Conservation (phyloP, 2,113 vertebrate species). For the Malurus alboscapulatus region DNA sequence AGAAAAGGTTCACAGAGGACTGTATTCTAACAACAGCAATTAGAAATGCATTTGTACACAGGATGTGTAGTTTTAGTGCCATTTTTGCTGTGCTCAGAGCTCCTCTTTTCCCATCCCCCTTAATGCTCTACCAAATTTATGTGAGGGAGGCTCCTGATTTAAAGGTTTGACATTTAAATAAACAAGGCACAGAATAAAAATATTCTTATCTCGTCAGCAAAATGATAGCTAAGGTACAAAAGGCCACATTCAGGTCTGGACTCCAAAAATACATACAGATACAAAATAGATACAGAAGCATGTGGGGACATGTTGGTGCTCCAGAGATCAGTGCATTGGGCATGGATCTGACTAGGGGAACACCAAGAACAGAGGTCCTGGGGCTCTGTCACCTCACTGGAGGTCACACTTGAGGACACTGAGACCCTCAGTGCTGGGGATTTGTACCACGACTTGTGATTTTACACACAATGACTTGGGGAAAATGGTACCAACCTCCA, state of each 20-base stretch:
- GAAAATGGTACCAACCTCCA: background rate
- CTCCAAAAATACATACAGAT: background rate
- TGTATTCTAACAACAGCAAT: background rate
- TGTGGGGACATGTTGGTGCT: background rate
- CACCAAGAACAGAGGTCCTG: background rate
- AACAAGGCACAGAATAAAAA: background rate
- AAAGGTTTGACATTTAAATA: conserved; percentile 26
- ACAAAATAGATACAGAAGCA: background rate
- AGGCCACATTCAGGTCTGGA: background rate
- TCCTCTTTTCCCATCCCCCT: background rate
- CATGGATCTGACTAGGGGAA: background rate
- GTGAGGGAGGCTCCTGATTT: conserved; percentile 4
- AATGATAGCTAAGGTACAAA: background rate
- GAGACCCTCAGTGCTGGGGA: background rate
- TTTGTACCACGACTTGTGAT: background rate
- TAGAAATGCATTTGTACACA: conserved; percentile 2
- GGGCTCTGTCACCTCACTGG: background rate
- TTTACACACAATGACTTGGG: background rate
- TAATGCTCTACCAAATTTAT: background rate
- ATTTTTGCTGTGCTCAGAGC: background rate
- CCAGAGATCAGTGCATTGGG: background rate
- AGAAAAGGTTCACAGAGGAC: background rate
- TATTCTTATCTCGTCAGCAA: background rate
- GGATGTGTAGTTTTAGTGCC: background rate
- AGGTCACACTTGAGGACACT: background rate